A percentile compares a stretch with the other conserved stretches of the same genome.
Conservation (phyloP, 1,140 invertebrate genomes). For the Mycetomoellerius zeteki region DNA sequence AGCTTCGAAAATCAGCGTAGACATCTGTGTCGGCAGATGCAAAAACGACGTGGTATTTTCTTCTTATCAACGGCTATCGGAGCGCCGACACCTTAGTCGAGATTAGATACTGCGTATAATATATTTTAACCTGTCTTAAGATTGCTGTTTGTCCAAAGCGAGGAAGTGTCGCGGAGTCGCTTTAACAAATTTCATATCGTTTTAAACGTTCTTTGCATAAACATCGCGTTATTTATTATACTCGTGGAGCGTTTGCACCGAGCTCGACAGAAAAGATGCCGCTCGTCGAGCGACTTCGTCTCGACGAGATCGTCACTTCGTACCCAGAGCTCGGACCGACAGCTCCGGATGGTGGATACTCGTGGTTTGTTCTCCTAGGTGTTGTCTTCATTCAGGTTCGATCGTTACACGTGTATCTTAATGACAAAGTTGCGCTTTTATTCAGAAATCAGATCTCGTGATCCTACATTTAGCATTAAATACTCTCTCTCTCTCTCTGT, state of each 20-base stretch:
- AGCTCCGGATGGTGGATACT: constrained; percentile 89
- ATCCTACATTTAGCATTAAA: neutral
- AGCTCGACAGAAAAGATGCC: constrained; percentile 77
- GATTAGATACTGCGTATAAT: constrained; percentile 72
- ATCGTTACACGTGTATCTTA: neutral
- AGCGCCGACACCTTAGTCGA: constrained; percentile 65
- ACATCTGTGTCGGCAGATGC: neutral
- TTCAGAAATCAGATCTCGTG: neutral
- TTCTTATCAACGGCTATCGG: constrained; percentile 74
- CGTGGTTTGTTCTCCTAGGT: constrained; percentile 89
- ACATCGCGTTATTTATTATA: neutral
- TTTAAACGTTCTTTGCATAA: neutral
- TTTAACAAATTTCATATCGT: neutral
- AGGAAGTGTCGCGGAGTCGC: neutral
- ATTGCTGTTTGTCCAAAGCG: neutral
- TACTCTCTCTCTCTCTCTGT: no score
- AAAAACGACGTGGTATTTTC: neutral
- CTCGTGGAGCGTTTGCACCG: neutral
- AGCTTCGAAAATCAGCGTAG: neutral
- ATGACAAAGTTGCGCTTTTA: neutral
- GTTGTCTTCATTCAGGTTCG: constrained; percentile 88
- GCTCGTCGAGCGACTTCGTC: constrained; percentile 83
- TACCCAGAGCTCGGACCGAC: constrained; percentile 89
- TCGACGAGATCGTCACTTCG: constrained; percentile 88
- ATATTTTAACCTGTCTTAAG: constrained; percentile 3